These are phyloP conservation scores for Excalfactoria chinensis DNA, from an alignment of 2,113 vertebrate species.

Conservation along the genomic window DNA sequence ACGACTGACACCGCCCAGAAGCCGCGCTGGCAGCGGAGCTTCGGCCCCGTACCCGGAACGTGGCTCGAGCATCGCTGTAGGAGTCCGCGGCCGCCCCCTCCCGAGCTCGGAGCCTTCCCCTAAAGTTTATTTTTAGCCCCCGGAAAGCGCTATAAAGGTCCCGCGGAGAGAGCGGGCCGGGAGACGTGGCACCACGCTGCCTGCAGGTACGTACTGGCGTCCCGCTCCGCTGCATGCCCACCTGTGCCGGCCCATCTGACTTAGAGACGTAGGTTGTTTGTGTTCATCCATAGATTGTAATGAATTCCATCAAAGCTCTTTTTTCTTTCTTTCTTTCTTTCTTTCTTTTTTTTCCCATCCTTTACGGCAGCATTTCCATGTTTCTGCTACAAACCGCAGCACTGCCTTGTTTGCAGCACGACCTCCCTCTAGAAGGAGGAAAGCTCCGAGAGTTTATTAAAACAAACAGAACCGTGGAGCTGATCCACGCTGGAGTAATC, in stretches of 20 bases:
- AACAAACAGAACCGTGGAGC: neutral
- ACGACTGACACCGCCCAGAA: too few species aligned
- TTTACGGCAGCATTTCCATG: neutral
- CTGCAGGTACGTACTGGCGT: constrained; percentile 21
- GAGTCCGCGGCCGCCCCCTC: neutral
- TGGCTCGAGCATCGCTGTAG: neutral
- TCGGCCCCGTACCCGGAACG: neutral
- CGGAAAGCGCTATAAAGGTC: neutral
- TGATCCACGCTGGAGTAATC: neutral
- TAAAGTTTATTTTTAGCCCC: constrained; percentile 26
- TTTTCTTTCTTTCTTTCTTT: neutral
- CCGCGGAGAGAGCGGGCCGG: neutral
- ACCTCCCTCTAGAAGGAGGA: neutral
- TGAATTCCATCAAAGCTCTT: neutral
- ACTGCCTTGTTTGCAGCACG: neutral
- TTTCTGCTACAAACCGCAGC: neutral
- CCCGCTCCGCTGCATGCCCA: neutral
- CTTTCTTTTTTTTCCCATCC: neutral
- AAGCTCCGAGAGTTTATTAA: constrained; percentile 9
- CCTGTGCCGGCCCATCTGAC: neutral
- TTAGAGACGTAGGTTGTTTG: neutral
- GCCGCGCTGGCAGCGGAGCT: too few species aligned
- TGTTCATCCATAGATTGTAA: neutral
- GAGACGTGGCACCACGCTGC: constrained; percentile 28
- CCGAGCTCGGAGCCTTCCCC: neutral